Conservation (phyloP, 2,797 vertebrate genomes). For the Sebastes melanostomus region DNA sequence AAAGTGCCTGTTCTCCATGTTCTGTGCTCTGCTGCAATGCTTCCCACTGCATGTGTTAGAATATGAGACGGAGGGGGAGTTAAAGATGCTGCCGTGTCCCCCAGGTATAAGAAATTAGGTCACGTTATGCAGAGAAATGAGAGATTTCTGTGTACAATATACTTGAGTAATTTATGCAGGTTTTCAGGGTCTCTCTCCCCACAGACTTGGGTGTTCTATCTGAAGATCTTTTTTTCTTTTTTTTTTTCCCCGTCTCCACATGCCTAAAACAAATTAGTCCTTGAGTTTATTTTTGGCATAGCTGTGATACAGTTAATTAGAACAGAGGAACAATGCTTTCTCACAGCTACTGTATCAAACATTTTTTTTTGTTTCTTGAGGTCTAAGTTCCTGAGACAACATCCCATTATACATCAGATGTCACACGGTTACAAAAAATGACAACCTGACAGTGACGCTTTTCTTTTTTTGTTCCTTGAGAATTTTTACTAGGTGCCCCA, state of each 20-base stretch:
- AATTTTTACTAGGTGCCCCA: neutral
- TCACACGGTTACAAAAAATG: conserved; percentile 15
- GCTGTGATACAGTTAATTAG: conserved; percentile 74
- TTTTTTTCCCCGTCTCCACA: conserved; percentile 15
- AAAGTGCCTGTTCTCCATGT: conserved; percentile 19
- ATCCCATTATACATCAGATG: conserved; percentile 28
- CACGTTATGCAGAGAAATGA: conserved; percentile 70
- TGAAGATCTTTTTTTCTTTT: conserved; percentile 39
- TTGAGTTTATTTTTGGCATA: conserved; percentile 65
- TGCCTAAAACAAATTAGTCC: conserved; percentile 67
- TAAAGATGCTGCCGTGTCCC: conserved; percentile 70
- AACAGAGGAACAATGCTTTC: conserved; percentile 58
- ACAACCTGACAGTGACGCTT: neutral
- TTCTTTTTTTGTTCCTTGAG: neutral
- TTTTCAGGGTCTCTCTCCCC: conserved; percentile 69
- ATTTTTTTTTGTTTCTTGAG: conserved; percentile 27
- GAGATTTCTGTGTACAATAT: conserved; percentile 68
- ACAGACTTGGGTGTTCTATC: conserved; percentile 70
- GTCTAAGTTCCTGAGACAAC: conserved; percentile 43
- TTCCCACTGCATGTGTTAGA: conserved; percentile 33
- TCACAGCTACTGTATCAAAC: conserved; percentile 22
- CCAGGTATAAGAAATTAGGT: conserved; percentile 77
- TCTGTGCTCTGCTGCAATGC: conserved; percentile 39
- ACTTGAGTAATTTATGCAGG: conserved; percentile 73
- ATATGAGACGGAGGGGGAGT: conserved; percentile 52